Evolutionary conservation across 2,113 vertebrate species (phyloP).

Genomic region (Alligator sinensis): DNA sequence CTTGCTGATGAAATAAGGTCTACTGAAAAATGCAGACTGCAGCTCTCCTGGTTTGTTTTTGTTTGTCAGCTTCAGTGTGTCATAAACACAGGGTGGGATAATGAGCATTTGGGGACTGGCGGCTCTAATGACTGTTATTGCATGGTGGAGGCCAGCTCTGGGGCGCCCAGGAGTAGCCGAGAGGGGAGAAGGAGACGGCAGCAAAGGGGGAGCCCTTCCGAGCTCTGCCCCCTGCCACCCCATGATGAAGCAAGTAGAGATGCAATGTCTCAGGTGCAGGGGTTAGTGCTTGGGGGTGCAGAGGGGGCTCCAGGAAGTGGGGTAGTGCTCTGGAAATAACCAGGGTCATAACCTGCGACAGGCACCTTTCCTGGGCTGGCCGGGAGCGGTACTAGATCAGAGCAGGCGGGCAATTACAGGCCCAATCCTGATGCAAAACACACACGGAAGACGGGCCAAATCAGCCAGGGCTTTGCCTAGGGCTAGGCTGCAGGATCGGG

Average conservation of each 20-base stretch:
- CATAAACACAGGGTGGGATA: neutral
- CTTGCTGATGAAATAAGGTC: neutral
- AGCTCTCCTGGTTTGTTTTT: neutral
- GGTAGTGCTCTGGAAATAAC: neutral
- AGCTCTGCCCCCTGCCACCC: too few relatives aligned
- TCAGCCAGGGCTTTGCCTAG: neutral
- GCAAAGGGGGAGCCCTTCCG: neutral
- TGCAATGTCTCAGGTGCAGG: neutral
- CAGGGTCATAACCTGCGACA: neutral
- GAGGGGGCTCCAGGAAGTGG: neutral
- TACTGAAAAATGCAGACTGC: neutral
- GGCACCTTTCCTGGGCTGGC: too few relatives aligned
- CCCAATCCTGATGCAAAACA: neutral
- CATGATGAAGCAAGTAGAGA: neutral
- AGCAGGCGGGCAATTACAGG: too few relatives aligned
- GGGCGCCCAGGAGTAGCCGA: neutral
- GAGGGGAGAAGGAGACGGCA: rapidly evolving
- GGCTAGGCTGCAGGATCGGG: neutral
- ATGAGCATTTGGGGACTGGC: neutral
- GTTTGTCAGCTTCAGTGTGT: neutral
- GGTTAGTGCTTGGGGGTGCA: neutral
- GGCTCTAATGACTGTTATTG: neutral
- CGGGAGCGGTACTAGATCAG: too few relatives aligned
- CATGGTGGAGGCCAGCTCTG: neutral
- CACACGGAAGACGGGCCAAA: neutral